Percentiles rank a stretch among this genome's conserved stretches.
These are phyloP conservation scores for Squalus acanthias DNA, from an alignment of 2,797 vertebrate genomes.

Conservation along the genomic window DNA sequence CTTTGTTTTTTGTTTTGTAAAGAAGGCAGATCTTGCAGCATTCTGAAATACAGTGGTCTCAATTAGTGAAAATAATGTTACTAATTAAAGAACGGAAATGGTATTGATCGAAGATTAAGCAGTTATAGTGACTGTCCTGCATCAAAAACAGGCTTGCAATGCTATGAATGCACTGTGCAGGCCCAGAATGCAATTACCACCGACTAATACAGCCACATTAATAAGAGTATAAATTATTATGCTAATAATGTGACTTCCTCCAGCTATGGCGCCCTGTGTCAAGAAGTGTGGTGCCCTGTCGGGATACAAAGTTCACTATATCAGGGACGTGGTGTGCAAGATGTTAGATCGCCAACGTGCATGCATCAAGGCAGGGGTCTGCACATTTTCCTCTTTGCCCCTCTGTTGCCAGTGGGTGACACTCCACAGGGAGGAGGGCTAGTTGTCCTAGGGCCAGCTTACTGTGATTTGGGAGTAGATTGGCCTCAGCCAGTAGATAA, in stretches of 20 bases:
- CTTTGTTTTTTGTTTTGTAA: background rate
- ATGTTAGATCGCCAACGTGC: background rate
- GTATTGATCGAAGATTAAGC: background rate
- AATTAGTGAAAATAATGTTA: background rate
- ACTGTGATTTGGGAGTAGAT: background rate
- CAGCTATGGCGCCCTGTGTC: background rate
- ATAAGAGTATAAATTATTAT: background rate
- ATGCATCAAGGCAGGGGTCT: no score
- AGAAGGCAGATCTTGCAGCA: background rate
- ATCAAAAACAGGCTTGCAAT: background rate
- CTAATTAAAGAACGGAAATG: background rate
- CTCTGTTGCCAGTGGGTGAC: background rate
- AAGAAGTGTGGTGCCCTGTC: background rate
- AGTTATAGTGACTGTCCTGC: background rate
- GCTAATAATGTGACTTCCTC: background rate
- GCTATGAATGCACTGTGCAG: background rate
- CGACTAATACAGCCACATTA: background rate
- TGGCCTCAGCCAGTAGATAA: background rate
- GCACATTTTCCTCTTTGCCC: background rate
- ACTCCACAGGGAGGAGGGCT: background rate
- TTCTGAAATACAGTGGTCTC: background rate
- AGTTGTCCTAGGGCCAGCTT: background rate
- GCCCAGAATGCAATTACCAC: background rate
- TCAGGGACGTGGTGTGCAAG: background rate
- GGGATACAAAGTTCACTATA: background rate